Base-by-base conservation (phyloP, 2,113 vertebrate species). In the Calonectris borealis region DNA sequence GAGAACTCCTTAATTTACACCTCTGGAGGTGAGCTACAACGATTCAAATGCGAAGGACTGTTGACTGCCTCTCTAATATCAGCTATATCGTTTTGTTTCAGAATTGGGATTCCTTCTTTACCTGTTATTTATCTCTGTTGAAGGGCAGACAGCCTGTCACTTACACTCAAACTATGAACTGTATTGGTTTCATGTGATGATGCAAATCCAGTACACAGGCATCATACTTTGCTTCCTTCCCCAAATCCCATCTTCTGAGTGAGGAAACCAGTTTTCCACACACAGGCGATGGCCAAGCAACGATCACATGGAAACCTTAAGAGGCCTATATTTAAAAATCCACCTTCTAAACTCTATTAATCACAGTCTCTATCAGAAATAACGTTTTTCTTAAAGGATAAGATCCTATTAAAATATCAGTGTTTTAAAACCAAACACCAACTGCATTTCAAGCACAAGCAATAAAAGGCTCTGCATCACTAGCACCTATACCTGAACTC, bases 1-100 rank as follows among this genome's bases (percentile, higher is more conserved):
- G 54, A 73, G 20, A 82, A 16, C 19, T 92, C 40, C 36, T 93
- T 92, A 79, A 89, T 95, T 95, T 94, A 83, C 85, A 72, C 17
- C 22, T 91, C 54, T 58, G 51, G 49, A 94, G 44, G 40, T 87
- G 32, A 96, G 16, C 27, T 70, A 27, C 55, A 89, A 27, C 25
- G n/a, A 62, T 84, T 80, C 58, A 49, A 70, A 82, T n/a, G 42
- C 49, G 73, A 65, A 82, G 57, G 66, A 36, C 19, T 81, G 25
- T n/a, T 94, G 58, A 76, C 69, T 84, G 40, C 21, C 40, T 82
- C 80, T 57, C 21, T 72, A 72, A 77, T 22, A 42, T 27, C 21
- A 75, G 65, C 20, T 73, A 34, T 52, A 90, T 65, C 13, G 51
- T 90, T 91, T 90, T 76, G 36, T 11, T 94, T 91, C 46, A 77